Conservation (phyloP, 2,113 vertebrate species). For the Mustelus asterias region DNA sequence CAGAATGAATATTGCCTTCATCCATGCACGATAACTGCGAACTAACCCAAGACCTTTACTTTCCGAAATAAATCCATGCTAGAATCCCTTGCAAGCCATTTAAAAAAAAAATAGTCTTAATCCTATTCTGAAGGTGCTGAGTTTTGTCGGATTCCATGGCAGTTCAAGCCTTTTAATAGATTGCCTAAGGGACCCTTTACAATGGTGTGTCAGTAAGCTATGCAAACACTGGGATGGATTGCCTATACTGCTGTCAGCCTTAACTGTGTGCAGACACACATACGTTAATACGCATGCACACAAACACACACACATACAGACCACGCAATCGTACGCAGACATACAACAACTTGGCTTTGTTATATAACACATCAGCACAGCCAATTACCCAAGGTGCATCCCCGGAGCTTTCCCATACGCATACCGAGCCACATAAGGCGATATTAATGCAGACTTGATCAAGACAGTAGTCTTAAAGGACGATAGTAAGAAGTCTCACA, state of each 20-base stretch:
- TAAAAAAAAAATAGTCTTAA: not conserved
- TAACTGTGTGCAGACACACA: not conserved
- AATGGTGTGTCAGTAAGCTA: not conserved
- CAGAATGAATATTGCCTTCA: not conserved
- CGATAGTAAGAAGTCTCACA: not conserved
- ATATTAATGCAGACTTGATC: not conserved
- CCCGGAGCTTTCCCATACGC: not conserved
- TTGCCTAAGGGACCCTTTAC: not conserved
- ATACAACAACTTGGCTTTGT: not conserved
- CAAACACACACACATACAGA: not conserved
- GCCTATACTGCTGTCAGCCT: not conserved
- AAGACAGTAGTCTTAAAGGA: not conserved
- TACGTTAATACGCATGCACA: not conserved
- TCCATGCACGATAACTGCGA: not conserved
- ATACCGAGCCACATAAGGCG: not conserved
- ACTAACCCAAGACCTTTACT: conserved; percentile 2
- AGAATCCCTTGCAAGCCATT: not conserved
- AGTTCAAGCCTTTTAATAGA: not conserved
- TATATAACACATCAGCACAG: no score
- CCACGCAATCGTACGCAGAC: not conserved
- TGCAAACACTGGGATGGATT: not conserved
- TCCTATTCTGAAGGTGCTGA: not conserved
- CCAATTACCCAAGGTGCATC: not conserved
- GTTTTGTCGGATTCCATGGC: not conserved
- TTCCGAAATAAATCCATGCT: not conserved